Evolutionary conservation across 2,113 vertebrate genomes (phyloP).

Genomic region (Corythaeola cristata): DNA sequence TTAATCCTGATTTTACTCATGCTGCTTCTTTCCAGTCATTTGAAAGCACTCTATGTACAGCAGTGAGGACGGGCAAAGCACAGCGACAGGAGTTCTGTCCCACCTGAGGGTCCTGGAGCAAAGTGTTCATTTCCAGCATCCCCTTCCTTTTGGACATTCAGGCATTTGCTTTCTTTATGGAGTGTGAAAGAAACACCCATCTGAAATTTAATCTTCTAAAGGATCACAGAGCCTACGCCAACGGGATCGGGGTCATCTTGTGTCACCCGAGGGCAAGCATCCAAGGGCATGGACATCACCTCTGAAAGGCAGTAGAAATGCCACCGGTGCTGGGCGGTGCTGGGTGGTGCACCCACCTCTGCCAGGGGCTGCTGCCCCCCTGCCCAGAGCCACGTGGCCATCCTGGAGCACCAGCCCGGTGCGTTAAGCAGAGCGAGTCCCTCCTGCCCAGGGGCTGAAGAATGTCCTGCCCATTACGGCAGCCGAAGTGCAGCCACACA

Average conservation of each 20-base stretch:
- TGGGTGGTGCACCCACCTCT: background rate
- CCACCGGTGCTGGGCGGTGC: background rate
- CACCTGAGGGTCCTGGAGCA: background rate
- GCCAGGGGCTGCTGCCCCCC: background rate
- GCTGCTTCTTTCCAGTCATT: background rate
- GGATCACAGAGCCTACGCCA: background rate
- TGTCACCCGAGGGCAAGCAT: background rate
- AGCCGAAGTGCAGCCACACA: background rate
- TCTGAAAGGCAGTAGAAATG: background rate
- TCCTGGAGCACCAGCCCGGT: background rate
- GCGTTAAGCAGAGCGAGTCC: background rate
- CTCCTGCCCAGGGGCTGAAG: background rate
- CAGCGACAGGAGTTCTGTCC: background rate
- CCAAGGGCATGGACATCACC: rapidly evolving
- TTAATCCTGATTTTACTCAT: background rate
- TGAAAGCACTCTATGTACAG: background rate
- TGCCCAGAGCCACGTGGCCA: rapidly evolving
- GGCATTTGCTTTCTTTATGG: background rate
- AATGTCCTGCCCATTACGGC: rapidly evolving
- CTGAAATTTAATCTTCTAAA: background rate
- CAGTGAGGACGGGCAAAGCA: background rate
- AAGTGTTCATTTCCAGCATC: rapidly evolving
- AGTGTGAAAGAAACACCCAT: background rate
- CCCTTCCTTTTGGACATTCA: background rate
- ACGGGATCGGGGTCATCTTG: background rate